Base-by-base conservation (phyloP, 2,888 invertebrate genomes). In the Lordiphosa fenestrarum region DNA sequence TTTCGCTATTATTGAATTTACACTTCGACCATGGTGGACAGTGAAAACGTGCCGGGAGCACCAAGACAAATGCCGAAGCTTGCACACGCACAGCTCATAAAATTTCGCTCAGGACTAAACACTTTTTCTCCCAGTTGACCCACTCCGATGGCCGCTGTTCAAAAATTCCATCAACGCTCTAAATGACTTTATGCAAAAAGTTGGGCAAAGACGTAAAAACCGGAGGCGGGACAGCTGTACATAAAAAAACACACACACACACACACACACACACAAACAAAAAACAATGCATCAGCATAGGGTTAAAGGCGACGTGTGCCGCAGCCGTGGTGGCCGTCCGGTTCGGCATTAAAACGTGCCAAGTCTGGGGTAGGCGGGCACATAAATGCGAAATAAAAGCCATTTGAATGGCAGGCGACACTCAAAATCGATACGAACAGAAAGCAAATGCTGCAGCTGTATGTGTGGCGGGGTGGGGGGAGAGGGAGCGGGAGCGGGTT, bases 371-470 rank as follows among this genome's bases (percentile, higher is more conserved):
- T 9, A 30, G 30, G 41, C 55, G 48, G 65, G 55, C 54, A 77
- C 70, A 81, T 84, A 84, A 84, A 84, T 72, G 75, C 73, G 71
- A 84, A 82, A 84, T 81, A 81, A 81, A 83, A 82, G 73, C 66
- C 83, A 71, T 71, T 75, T 73, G 80, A 78, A 84, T 75, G 85
- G 83, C 83, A 84, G 80, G 80, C 83, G 80, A 84, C 84, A 84
- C 83, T 78, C 71, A 82, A 84, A 84, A 82, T 81, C 85, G 85
- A 81, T 84, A 82, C 72, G 74, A 62, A 66, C 53, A 47, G 53
- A 58, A 62, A 37, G 21, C n/a, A 46, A 44, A 37, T 6, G 40
- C 40, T 30, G 30, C 19, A 49, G 40, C 21, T 33, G 33, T 6
- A 35, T 23, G 50, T 40, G 37, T 3, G 69, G 39, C 37, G 15